phyloP scores from a whole-genome alignment of 1,140 invertebrate species.

The Samia ricini region DNA sequence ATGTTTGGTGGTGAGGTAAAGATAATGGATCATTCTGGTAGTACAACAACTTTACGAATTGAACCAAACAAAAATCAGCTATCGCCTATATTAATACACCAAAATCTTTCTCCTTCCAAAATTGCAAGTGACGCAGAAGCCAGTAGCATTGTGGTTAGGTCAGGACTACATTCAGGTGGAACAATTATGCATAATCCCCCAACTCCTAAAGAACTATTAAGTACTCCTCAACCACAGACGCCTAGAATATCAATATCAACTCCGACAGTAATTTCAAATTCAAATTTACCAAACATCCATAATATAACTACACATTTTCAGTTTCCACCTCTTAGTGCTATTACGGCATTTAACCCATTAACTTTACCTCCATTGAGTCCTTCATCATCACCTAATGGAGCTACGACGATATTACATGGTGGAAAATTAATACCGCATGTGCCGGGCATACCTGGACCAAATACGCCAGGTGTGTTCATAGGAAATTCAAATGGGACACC shows the following conservation, averaged over 20 bases:
- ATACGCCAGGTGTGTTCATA: constrained; percentile 75
- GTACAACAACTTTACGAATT: constrained; percentile 85
- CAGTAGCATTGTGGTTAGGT: constrained; percentile 83
- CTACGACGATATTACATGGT: constrained; percentile 80
- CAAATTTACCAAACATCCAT: constrained; percentile 77
- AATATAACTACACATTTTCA: constrained; percentile 77
- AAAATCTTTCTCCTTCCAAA: constrained; percentile 71
- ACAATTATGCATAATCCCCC: constrained; percentile 83
- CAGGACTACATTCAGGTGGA: constrained; percentile 85
- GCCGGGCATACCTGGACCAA: constrained; percentile 91
- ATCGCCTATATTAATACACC: constrained; percentile 74
- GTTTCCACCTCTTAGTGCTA: constrained; percentile 80
- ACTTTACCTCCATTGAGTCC: constrained; percentile 77
- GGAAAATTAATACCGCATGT: constrained; percentile 89
- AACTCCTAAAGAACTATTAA: constrained; percentile 69
- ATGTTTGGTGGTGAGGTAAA: constrained; percentile 89
- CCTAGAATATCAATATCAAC: constrained; percentile 79
- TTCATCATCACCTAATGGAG: constrained; percentile 64
- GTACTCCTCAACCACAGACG: constrained; percentile 75
- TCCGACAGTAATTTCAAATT: constrained; percentile 78
- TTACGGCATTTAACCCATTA: constrained; percentile 86
- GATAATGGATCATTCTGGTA: constrained; percentile 82
- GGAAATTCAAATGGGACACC: constrained; percentile 34
- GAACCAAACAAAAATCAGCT: constrained; percentile 79
- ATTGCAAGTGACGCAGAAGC: constrained; percentile 70